Evolutionary conservation across 2,888 invertebrate species (phyloP), one percentile per base, ranked within the genome.

Genomic region (Platynereis dumerilii): DNA sequence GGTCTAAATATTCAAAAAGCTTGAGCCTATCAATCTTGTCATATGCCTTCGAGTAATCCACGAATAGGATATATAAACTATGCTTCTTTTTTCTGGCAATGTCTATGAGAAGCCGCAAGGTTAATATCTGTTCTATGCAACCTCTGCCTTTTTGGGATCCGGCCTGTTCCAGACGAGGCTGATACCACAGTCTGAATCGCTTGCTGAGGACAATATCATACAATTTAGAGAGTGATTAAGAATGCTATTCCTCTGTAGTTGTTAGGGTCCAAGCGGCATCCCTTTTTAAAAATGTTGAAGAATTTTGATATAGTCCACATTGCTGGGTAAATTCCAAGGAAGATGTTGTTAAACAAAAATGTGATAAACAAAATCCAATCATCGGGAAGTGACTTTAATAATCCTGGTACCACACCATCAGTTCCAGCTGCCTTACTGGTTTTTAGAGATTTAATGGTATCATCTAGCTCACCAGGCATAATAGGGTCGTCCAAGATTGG

Each of bases 271-370:
- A 48, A 22, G 7, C n/a, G 5, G 48, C 3, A 5, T 12, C 48
- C 48, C 48, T 48, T 48, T n/a, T 48, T 48, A n/a, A 48, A 48
- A 10, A 48, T 48, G 17, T 48, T 48, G 22, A 48, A 48, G 48
- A 48, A 5, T 48, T 48, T 48, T 5, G 48, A 5, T 20, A 48
- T n/a, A 48, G 48, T 22, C 48, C 48, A 48, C 17, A 20, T 5
- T 48, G 17, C 5, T n/a, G 48, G 48, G 22, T 48, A 48, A 20
- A 3, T 3, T 48, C 7, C 7, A 48, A 10, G 5, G 22, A 7
- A 48, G 7, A 48, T 20, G 22, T 20, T n/a, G n/a, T n/a, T n/a
- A n/a, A n/a, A n/a, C n/a, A n/a, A n/a, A n/a, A n/a, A 48, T 5
- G 48, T 48, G 7, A 48, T 48, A n/a, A 48, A 20, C 22, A 48